phyloP scores from a whole-genome alignment of 1,140 invertebrate genomes.

The Capitella teleta region DNA sequence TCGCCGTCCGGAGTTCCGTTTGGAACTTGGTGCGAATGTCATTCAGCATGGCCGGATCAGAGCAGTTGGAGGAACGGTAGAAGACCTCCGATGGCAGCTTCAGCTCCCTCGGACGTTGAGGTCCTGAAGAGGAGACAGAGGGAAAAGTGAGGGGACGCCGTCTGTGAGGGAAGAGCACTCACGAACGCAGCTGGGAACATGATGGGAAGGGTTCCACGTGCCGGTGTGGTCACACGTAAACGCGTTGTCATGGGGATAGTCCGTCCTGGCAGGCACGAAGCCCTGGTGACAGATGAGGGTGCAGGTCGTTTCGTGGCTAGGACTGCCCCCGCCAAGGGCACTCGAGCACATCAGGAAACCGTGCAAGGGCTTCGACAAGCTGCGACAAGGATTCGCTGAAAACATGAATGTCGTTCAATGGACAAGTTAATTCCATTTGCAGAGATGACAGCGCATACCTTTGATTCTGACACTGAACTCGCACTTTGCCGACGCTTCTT shows the following conservation, averaged over 20 bases:
- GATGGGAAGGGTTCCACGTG: slow-evolving; percentile 2
- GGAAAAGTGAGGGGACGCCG: neutral
- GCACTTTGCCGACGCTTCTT: slow-evolving; percentile 3
- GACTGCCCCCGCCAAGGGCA: slow-evolving; percentile 3
- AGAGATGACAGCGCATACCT: slow-evolving; percentile 7
- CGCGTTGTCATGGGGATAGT: neutral
- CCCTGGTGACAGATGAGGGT: slow-evolving; percentile 7
- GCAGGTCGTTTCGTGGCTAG: slow-evolving; percentile 3
- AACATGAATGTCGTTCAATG: neutral
- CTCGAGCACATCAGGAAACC: slow-evolving; percentile 8
- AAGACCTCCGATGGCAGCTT: slow-evolving; percentile 8
- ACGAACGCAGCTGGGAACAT: slow-evolving; percentile 9
- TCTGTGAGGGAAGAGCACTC: neutral
- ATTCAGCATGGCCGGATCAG: neutral
- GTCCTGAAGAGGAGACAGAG: neutral
- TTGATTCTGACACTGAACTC: slow-evolving; percentile 1
- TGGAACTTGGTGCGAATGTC: slow-evolving; percentile 3
- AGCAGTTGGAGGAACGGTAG: slow-evolving; percentile 5
- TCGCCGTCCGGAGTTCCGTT: neutral
- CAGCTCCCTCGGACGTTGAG: slow-evolving; percentile 5
- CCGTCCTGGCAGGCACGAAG: neutral
- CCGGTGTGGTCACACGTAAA: slow-evolving; percentile 6
- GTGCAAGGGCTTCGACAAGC: slow-evolving; percentile 4
- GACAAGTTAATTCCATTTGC: too few species aligned
- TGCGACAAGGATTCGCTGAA: slow-evolving; percentile 10